Percentiles rank a stretch among this genome's conserved stretches.
These are phyloP conservation scores for Nymphalis io DNA, from an alignment of 1,140 invertebrate species.

Conservation along the genomic window DNA sequence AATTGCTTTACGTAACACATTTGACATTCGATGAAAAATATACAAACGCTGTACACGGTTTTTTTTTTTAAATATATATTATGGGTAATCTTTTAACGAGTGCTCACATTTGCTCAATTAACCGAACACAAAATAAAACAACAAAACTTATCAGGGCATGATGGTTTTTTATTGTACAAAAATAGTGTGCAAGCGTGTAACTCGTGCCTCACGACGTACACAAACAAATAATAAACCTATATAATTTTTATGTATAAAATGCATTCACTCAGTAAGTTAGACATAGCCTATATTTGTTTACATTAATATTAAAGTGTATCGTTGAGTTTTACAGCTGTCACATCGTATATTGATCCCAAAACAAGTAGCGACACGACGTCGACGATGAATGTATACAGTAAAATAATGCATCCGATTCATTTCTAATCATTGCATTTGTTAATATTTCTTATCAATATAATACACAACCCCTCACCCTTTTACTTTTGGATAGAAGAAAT, in stretches of 20 bases:
- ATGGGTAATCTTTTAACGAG: not conserved
- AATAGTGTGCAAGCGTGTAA: constrained; percentile 80
- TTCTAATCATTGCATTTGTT: not conserved
- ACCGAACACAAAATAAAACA: constrained; percentile 66
- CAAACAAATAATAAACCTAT: constrained; percentile 75
- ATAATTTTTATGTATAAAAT: constrained; percentile 77
- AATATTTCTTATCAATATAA: constrained; percentile 15
- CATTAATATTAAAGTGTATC: constrained; percentile 67
- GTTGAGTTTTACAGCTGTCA: constrained; percentile 76
- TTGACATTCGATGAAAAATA: constrained; percentile 5
- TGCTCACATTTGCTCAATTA: constrained; percentile 14
- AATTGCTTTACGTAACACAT: constrained; percentile 28
- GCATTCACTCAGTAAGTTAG: constrained; percentile 77
- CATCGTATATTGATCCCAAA: constrained; percentile 23
- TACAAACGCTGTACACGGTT: not conserved
- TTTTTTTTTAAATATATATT: not conserved
- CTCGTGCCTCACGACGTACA: constrained; percentile 75
- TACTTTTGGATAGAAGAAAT: constrained; percentile 25
- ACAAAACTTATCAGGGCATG: constrained; percentile 71
- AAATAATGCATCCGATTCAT: not conserved
- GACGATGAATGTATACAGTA: constrained; percentile 25
- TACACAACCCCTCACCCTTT: constrained; percentile 19
- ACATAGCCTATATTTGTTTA: constrained; percentile 76
- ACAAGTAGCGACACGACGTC: constrained; percentile 44
- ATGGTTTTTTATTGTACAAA: constrained; percentile 81